Evolutionary conservation across 2,888 invertebrate species (phyloP), one percentile per base, ranked within the genome.

Genomic region (Leptinotarsa tumamoca): DNA sequence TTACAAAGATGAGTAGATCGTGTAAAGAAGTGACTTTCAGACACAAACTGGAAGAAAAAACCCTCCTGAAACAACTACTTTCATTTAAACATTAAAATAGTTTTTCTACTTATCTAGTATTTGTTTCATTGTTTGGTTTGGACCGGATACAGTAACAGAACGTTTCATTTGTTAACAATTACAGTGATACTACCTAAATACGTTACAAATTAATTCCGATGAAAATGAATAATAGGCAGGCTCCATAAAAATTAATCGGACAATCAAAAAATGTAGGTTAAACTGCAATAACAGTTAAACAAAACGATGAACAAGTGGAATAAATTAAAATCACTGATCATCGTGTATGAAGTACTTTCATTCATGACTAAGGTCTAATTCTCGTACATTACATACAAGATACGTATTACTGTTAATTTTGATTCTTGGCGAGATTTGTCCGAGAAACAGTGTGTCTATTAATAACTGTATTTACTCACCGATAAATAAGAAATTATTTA

Each of bases 241-340:
- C 15, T 23, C 14, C 10, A 58, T 23, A 23, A 58, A 58, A 58
- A 27, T 58, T 27, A 23, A 14, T 58, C 21, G 18, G 21, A 23
- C 21, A 58, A 58, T 58, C 14, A 58, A 58, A 33, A 58, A 58
- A 58, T 23, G 14, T 58, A 58, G 58, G 58, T 58, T 58, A 4
- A 58, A 58, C 58, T 54, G 54, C 13, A 18, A 54, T 54, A 54
- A 54, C 54, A 54, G 54, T 54, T 18, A 54, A 54, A 13, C 3
- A 18, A 54, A 13, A 18, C 54, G 54, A 18, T 18, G 10, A 54
- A 13, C 54, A 18, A 2, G 15, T 23, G 58, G 21, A 23, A 58
- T 23, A 15, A 23, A 58, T 58, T 58, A 10, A 58, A 58, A 10
- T 21, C 21, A 10, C 5, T 27, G 23, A 58, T 21, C 58, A 43